Evolutionary conservation across 2,797 vertebrate species (phyloP).

Genomic region (Erethizon dorsatum): DNA sequence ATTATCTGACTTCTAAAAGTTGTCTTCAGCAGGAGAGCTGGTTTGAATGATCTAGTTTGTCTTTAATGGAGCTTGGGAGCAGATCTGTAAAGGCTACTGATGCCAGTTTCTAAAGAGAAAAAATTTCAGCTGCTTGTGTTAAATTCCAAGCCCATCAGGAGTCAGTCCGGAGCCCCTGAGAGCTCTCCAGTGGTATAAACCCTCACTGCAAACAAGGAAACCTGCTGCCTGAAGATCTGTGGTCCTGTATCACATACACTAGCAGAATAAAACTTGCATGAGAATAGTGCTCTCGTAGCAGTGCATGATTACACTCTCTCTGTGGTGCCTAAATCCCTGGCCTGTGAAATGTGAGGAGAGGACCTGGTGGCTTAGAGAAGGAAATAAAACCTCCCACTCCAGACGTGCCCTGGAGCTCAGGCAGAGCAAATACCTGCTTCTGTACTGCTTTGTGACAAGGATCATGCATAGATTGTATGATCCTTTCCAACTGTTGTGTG

Average conservation of each 20-base stretch:
- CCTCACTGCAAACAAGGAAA: not conserved
- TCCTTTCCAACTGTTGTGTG: not conserved
- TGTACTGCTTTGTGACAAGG: not conserved
- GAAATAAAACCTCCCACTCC: not conserved
- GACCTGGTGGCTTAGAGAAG: not conserved
- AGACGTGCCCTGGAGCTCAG: not conserved
- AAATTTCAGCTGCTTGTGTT: not conserved
- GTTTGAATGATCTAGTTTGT: slow-evolving; percentile 24
- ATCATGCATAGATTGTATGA: not conserved
- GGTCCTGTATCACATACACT: not conserved
- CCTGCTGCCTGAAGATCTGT: not conserved
- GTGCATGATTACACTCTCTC: not conserved
- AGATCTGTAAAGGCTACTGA: not conserved
- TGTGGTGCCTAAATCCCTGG: not conserved
- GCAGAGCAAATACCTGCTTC: not conserved
- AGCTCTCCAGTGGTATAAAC: not conserved
- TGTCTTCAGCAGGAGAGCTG: not conserved
- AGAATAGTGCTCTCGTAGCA: not conserved
- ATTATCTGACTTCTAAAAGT: slow-evolving; percentile 32
- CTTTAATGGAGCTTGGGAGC: not conserved
- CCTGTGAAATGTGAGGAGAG: not conserved
- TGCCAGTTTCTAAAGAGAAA: not conserved
- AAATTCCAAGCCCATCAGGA: not conserved
- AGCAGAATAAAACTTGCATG: not conserved
- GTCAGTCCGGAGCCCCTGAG: not conserved